Evolutionary conservation across 2,113 vertebrate genomes (phyloP).

Genomic region (Lamprologus sp.): DNA sequence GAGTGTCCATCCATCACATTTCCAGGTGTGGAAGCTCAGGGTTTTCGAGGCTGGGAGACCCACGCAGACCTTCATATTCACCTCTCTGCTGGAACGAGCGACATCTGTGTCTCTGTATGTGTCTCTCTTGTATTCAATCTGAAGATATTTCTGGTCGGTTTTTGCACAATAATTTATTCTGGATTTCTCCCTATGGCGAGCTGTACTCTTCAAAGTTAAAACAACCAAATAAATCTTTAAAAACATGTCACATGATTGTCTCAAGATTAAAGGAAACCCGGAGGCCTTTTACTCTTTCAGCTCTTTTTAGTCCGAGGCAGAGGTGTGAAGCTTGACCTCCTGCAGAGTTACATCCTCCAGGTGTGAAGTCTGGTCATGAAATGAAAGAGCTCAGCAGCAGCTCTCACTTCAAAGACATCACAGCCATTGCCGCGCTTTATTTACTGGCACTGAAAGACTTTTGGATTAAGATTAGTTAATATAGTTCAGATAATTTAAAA

Average conservation of each 20-base stretch:
- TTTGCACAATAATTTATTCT: slow-evolving; percentile 18
- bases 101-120: not conserved
- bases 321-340: not conserved
- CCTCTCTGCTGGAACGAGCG: not conserved
- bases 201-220: not conserved
- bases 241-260: not conserved
- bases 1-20: slow-evolving; percentile 18
- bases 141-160: not conserved
- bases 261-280: not conserved
- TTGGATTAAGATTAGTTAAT: not conserved
- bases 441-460: not conserved
- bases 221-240: not conserved
- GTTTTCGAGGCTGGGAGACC: not conserved
- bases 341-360: not conserved
- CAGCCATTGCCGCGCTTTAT: not conserved
- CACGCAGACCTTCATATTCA: not conserved
- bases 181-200: slow-evolving; percentile 51
- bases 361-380: slow-evolving; percentile 10
- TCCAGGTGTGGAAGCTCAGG: slow-evolving; percentile 8
- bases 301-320: not conserved
- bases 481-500: not conserved
- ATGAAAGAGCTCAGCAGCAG: not conserved
- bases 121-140: too few relatives aligned
- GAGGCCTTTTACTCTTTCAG: not conserved
- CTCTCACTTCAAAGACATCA: slow-evolving; percentile 1